Conservation (phyloP, 2,888 invertebrate genomes). For the Mimachlamys varia region DNA sequence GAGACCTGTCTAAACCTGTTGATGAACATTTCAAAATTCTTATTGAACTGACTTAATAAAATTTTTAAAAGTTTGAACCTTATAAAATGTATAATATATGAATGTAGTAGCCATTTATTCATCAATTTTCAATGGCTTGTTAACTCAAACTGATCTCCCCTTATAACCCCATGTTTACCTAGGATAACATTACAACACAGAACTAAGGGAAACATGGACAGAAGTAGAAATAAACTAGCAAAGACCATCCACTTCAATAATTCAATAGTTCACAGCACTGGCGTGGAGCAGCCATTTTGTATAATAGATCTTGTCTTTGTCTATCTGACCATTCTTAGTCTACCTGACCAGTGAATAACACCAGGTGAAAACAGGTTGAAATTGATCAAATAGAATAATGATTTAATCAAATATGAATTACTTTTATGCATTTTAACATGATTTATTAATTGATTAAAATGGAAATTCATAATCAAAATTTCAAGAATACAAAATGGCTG, state of each 20-base stretch:
- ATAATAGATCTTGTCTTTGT: background rate
- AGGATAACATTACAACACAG: background rate
- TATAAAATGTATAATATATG: too few relatives aligned
- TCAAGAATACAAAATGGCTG: background rate
- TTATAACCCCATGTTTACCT: background rate
- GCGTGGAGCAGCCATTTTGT: conserved; percentile 9
- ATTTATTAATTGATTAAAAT: background rate
- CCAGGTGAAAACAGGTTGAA: too few relatives aligned
- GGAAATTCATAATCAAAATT: background rate
- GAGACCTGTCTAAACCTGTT: too few relatives aligned
- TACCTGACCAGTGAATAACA: too few relatives aligned
- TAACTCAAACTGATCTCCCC: background rate
- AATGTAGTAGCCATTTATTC: background rate
- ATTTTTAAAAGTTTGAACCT: too few relatives aligned
- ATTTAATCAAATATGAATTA: background rate
- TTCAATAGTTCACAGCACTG: conserved; percentile 29
- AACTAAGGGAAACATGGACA: conserved; percentile 13
- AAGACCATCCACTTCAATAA: conserved; percentile 27
- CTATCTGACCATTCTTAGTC: too few relatives aligned
- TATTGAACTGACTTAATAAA: too few relatives aligned
- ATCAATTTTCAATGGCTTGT: background rate
- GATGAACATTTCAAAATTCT: too few relatives aligned
- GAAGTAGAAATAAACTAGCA: conserved; percentile 27
- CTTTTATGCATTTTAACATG: background rate
- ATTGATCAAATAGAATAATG: background rate